phyloP scores from a whole-genome alignment of 1,140 invertebrate genomes.

The Aphelenchoides besseyi region DNA sequence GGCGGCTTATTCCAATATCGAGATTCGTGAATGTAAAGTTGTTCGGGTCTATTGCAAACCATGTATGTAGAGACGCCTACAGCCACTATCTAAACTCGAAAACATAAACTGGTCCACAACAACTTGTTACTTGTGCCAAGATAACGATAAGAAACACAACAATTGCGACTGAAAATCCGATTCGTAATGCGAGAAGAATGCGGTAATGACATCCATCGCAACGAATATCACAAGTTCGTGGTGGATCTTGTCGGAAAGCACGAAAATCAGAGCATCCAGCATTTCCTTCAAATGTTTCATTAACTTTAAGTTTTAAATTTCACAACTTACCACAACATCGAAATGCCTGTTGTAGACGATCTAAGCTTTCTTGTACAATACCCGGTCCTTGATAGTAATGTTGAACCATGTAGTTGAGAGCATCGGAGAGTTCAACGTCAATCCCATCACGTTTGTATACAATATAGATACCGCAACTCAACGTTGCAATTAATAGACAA shows the following conservation, averaged over 20 bases:
- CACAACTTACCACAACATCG: constrained; percentile 56
- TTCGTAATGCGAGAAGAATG: constrained; percentile 47
- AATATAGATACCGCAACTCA: constrained; percentile 52
- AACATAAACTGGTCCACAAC: constrained; percentile 5
- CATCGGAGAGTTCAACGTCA: constrained; percentile 60
- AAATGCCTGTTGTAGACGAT: constrained; percentile 59
- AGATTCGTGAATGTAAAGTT: neutral
- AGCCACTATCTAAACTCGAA: constrained; percentile 12
- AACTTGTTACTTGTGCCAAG: constrained; percentile 40
- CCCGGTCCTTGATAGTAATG: constrained; percentile 61
- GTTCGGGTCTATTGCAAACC: neutral
- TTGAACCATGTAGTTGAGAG: constrained; percentile 62
- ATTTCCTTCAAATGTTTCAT: constrained; percentile 45
- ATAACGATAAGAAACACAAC: constrained; percentile 52
- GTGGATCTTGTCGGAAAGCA: constrained; percentile 59
- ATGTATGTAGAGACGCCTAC: constrained; percentile 12
- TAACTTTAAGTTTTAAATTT: constrained; percentile 7
- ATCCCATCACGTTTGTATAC: constrained; percentile 61
- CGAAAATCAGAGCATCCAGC: constrained; percentile 61
- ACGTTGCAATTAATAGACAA: constrained; percentile 51
- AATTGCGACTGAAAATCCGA: constrained; percentile 52
- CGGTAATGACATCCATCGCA: constrained; percentile 62
- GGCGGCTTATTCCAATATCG: neutral
- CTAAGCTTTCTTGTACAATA: constrained; percentile 57
- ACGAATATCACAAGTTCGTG: constrained; percentile 59